These are phyloP conservation scores for Tachysurus fulvidraco DNA, from an alignment of 2,113 vertebrate species.

Conservation along the genomic window DNA sequence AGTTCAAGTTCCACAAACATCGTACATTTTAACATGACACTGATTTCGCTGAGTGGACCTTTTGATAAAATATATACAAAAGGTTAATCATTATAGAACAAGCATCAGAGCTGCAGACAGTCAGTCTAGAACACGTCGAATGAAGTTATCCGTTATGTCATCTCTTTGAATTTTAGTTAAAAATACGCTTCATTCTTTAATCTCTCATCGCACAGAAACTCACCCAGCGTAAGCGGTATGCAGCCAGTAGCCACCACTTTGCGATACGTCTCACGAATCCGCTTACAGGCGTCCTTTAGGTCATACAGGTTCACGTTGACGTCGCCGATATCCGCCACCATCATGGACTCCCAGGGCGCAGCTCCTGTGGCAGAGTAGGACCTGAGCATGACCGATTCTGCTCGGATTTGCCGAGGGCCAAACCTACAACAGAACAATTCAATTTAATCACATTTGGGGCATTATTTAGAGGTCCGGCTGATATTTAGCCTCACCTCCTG, in stretches of 20 bases:
- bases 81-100: conserved; percentile 1
- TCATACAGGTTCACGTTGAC: conserved; percentile 85
- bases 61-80: neutral
- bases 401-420: conserved; percentile 84
- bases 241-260: conserved; percentile 75
- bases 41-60: neutral
- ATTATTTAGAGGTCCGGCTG: too few relatives aligned
- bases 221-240: conserved; percentile 88
- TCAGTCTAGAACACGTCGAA: neutral
- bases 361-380: conserved; percentile 74
- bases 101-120: neutral
- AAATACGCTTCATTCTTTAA: neutral
- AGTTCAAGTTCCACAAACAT: neutral
- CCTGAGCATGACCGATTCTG: conserved; percentile 81
- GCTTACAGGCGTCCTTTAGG: conserved; percentile 84
- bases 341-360: conserved; percentile 81
- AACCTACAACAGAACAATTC: conserved; percentile 73
- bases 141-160: neutral
- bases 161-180: neutral
- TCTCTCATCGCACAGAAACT: conserved; percentile 44
- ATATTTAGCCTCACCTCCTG: too few relatives aligned
- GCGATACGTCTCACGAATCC: conserved; percentile 78
- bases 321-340: conserved; percentile 88
- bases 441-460: neutral
- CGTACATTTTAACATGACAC: neutral